Percentiles rank a stretch among this genome's conserved stretches.
phyloP scores from a whole-genome alignment of 2,797 vertebrate species.

The Menidia menidia region DNA sequence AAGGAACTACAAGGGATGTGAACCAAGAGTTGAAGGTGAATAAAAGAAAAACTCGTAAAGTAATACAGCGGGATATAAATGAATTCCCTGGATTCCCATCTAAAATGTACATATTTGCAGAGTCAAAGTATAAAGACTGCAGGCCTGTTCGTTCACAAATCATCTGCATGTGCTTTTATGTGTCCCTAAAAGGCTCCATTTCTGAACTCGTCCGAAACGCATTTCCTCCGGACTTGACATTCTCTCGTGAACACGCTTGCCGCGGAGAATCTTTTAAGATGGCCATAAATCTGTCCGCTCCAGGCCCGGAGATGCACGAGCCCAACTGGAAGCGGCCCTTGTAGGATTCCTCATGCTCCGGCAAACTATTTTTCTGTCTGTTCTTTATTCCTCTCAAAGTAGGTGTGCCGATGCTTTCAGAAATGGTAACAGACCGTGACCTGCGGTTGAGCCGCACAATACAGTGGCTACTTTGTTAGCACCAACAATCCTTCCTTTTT shows the following conservation, averaged over 20 bases:
- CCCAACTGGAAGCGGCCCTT: slow-evolving; percentile 49
- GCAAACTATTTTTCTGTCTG: slow-evolving; percentile 18
- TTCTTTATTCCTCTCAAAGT: background rate
- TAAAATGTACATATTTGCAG: background rate
- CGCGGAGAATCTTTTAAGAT: slow-evolving; percentile 56
- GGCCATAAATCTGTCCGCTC: slow-evolving; percentile 66
- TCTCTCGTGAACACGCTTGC: slow-evolving; percentile 25
- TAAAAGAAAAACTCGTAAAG: slow-evolving; percentile 17
- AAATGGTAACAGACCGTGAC: slow-evolving; percentile 5
- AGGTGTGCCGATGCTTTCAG: slow-evolving; percentile 18
- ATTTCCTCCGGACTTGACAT: slow-evolving; percentile 45
- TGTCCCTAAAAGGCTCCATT: slow-evolving; percentile 14
- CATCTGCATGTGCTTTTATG: slow-evolving; percentile 3
- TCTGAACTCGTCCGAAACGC: slow-evolving; percentile 13
- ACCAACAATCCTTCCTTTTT: slow-evolving; percentile 27
- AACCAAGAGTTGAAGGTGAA: background rate
- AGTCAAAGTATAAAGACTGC: slow-evolving; percentile 8
- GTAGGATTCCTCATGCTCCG: slow-evolving; percentile 27
- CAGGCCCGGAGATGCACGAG: slow-evolving; percentile 19
- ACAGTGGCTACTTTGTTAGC: slow-evolving; percentile 2
- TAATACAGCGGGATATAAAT: slow-evolving; percentile 6
- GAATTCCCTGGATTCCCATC: background rate
- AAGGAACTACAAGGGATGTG: background rate
- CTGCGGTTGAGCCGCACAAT: slow-evolving; percentile 18
- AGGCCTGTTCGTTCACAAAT: background rate